Base-by-base conservation (phyloP, 2,888 invertebrate species). In the Aleiodes alternator region DNA sequence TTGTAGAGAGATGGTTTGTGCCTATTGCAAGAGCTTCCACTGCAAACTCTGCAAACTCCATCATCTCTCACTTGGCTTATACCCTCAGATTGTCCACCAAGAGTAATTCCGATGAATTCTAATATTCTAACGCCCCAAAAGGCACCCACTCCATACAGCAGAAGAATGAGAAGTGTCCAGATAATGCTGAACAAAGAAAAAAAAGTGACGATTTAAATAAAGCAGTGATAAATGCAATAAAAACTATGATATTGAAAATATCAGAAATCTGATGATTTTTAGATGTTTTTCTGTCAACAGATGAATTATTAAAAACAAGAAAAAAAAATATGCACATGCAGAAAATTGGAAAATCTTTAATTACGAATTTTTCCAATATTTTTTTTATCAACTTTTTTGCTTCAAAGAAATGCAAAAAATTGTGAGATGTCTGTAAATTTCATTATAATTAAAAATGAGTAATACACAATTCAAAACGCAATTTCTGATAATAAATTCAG, bases 11-110 rank as follows among this genome's bases (percentile, higher is more conserved):
- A 79, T 6, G 82, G 83, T 29, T 83, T 83, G 57, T 88, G 88
- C 38, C 89, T 84, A 53, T 86, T 87, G 69, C 89, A 89, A 3
- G 81, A 79, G 69, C 83, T 81, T 48, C 86, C 85, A 43, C 85
- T 84, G 56, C 89, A 89, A 23, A 88, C 85, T 4, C 81, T 82
- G 73, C 89, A 89, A 0, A 78, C 81, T 38, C 84, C 78, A 68
- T 79, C 78, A 2, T 23, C 53, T 38, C 12, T 70, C 5, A 70
- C 74, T 69, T 81, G 81, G 16, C 81, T 70, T 9, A 5, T 16
- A 11, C 29, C 51, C 29, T 50, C 61, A 9, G 72, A 4, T 43
- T 38, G 31, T 4, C 59, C 70, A 16, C 56, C 34, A 1, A 78
- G 48, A 69, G 83, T 83, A 0, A 76, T 76, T 59, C 79, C 79